Evolutionary conservation across 2,797 vertebrate genomes (phyloP), one percentile per base, ranked within the genome.

Genomic region (Tinamus major): DNA sequence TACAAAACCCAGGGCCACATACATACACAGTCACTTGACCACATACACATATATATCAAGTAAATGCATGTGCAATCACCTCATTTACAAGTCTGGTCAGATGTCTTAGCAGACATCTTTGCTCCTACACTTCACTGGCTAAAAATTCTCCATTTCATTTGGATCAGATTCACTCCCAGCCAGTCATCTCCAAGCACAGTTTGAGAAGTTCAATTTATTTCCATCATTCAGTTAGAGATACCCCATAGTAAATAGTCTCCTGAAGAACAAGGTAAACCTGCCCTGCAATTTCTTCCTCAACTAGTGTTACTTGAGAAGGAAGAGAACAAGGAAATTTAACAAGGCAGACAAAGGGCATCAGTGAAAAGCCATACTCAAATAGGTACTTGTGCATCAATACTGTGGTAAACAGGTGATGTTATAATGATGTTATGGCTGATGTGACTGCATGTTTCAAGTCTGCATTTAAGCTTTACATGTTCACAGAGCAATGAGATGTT

Each of bases 151-250:
- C 35, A 3, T 3, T 13, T 39, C 71, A 88, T 58, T 70, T 41
- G 71, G 63, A 51, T 79, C 42, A 72, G 63, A 93, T 4, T 26
- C 46, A 70, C 70, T 92, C 41, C 33, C 86, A 79, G 70, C 24
- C 64, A 85, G 61, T 65, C 42, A 37, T 82, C 42, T 23, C 65
- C 80, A 85, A 87, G 62, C 72, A 80, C 27, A 58, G 69, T 53
- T 24, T 78, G 69, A 87, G 51, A 64, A 89, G 74, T 64, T 71
- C 78, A 88, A 59, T 27, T 46, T 62, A 44, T 46, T 86, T 76
- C 63, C 59, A 91, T 72, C 67, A 70, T 85, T 84, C 86, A 41
- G 35, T 55, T 70, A 79, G 59, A 2, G 8, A 90, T 35, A 81
- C 49, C 51, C 67, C 81, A 74, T 48, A 62, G 79, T 39, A 83